Conservation (phyloP, 2,113 vertebrate genomes). For the Macquaria australasica region DNA sequence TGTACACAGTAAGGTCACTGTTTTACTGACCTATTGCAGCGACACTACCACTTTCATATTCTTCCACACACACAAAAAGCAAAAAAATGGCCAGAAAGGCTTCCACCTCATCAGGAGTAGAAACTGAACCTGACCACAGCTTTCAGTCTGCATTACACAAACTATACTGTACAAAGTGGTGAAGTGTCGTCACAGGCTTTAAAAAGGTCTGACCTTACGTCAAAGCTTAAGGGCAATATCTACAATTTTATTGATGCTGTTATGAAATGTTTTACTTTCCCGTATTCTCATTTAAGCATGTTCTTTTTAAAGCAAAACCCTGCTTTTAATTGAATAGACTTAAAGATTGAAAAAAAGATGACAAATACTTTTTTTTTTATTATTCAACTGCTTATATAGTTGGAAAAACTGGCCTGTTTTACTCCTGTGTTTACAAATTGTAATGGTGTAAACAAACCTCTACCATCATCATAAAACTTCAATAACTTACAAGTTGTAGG, state of each 20-base stretch:
- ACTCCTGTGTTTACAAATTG: neutral
- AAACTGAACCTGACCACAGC: neutral
- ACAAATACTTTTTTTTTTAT: neutral
- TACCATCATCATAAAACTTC: neutral
- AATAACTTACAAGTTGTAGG: too few relatives aligned
- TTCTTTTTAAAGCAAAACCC: neutral
- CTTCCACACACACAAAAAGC: neutral
- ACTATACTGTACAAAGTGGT: neutral
- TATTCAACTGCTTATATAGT: neutral
- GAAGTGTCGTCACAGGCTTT: constrained; percentile 14
- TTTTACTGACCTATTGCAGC: neutral
- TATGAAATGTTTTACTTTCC: constrained; percentile 11
- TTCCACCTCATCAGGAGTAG: neutral
- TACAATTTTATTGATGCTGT: neutral
- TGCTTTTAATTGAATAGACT: neutral
- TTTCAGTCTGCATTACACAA: constrained; percentile 3
- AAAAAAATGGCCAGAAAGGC: neutral
- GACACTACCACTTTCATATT: neutral
- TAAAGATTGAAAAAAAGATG: neutral
- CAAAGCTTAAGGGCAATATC: neutral
- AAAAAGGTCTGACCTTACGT: neutral
- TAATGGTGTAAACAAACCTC: neutral
- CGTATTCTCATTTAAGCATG: neutral
- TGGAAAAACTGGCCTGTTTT: neutral
- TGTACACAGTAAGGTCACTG: neutral